These are phyloP conservation scores for Heliconius eleuchia DNA, from an alignment of 1,140 invertebrate genomes.

Conservation along the genomic window DNA sequence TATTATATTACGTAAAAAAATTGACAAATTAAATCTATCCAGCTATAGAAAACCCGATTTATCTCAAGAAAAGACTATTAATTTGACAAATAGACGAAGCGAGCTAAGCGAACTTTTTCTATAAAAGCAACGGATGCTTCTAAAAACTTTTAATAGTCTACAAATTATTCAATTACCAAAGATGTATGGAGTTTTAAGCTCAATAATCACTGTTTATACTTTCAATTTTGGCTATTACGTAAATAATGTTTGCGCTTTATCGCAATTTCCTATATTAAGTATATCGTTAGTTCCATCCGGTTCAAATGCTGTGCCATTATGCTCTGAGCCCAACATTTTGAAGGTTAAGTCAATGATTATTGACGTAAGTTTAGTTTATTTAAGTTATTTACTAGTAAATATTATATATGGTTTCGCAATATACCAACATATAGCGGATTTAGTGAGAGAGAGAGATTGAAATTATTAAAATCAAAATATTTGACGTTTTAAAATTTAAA, in stretches of 20 bases:
- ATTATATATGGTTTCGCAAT: too few species aligned
- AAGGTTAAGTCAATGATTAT: neutral
- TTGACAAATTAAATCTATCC: neutral
- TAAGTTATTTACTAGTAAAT: too few species aligned
- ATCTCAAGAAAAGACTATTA: neutral
- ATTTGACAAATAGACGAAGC: neutral
- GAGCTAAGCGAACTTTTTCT: neutral
- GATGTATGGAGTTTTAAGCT: neutral
- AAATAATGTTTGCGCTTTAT: neutral
- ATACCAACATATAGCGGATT: too few species aligned
- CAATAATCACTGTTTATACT: conserved; percentile 5
- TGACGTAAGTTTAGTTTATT: too few species aligned
- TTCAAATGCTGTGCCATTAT: neutral
- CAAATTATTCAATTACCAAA: conserved; percentile 2
- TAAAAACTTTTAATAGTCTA: conserved; percentile 5
- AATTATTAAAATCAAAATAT: too few species aligned
- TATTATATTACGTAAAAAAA: neutral
- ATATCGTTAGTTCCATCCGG: conserved; percentile 3
- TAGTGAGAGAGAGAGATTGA: too few species aligned
- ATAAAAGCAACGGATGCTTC: neutral
- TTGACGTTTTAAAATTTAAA: too few species aligned
- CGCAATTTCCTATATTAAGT: conserved; percentile 9
- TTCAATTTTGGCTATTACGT: neutral
- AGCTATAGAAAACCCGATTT: conserved; percentile 1
- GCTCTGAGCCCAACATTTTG: neutral